Conservation (phyloP, 2,797 vertebrate genomes). For the Psittacula echo region DNA sequence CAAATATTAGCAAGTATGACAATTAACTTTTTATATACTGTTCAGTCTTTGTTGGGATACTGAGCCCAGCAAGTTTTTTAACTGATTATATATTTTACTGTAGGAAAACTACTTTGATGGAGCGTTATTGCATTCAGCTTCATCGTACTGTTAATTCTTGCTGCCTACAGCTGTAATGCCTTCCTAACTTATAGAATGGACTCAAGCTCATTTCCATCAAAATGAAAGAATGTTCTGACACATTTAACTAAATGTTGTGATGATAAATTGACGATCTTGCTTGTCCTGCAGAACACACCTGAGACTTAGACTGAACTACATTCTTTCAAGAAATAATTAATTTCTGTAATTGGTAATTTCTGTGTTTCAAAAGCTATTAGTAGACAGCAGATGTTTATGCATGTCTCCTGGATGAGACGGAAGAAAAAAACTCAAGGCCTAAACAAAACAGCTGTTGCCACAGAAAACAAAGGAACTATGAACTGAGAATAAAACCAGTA, state of each 20-base stretch:
- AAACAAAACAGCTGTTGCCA: not conserved
- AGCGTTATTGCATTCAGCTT: not conserved
- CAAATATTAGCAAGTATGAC: not conserved
- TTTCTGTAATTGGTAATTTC: not conserved
- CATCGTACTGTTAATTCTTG: not conserved
- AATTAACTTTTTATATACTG: not conserved
- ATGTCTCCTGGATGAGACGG: not conserved
- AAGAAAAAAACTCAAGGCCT: not conserved
- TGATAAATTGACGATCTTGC: not conserved
- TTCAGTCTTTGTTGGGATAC: not conserved
- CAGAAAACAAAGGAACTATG: not conserved
- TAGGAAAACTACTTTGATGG: not conserved
- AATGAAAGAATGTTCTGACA: not conserved
- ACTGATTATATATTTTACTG: not conserved
- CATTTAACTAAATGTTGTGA: not conserved
- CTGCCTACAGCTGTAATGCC: not conserved
- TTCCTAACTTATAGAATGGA: not conserved
- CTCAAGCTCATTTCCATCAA: not conserved
- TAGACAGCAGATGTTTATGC: not conserved
- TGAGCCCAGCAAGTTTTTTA: not conserved
- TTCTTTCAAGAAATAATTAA: not conserved
- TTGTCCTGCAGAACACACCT: not conserved
- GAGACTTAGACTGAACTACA: not conserved
- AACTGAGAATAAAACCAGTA: not conserved
- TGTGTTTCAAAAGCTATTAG: not conserved